Evolutionary conservation across 1,140 invertebrate genomes (phyloP).

Genomic region (Acarapis woodi): DNA sequence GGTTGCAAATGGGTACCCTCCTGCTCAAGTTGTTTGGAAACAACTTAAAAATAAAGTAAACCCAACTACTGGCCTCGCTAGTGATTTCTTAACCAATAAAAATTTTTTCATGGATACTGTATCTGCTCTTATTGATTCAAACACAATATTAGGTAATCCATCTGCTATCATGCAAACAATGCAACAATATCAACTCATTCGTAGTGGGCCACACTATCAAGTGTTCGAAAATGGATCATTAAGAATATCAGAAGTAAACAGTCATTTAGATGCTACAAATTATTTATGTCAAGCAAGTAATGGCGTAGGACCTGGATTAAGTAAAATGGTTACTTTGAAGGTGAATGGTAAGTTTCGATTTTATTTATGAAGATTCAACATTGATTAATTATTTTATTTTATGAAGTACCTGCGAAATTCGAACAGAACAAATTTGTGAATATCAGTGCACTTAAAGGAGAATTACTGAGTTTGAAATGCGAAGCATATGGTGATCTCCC

Average conservation of each 20-base stretch:
- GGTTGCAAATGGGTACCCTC: conserved; percentile 19
- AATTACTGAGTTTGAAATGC: conserved; percentile 9
- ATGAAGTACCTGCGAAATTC: conserved; percentile 10
- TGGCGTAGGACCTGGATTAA: conserved; percentile 19
- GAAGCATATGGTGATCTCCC: conserved; percentile 11
- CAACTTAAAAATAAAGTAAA: no score
- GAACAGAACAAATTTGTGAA: conserved; percentile 5
- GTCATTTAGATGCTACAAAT: conserved; percentile 20
- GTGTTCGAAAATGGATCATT: conserved; percentile 15
- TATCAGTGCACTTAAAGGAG: conserved; percentile 10
- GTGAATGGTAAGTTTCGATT: conserved; percentile 16
- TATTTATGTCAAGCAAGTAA: conserved; percentile 23
- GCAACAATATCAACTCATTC: conserved; percentile 14
- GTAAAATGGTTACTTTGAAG: conserved; percentile 19
- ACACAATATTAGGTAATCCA: no score
- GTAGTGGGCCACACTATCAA: conserved; percentile 14
- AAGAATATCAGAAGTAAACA: conserved; percentile 16
- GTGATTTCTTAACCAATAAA: no score
- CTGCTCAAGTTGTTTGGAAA: conserved; percentile 22
- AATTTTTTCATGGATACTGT: no score
- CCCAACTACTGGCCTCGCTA: no score
- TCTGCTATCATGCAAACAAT: neutral
- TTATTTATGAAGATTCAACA: neutral
- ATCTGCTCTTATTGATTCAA: no score
- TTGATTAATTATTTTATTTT: neutral